Evolutionary conservation across 2,113 vertebrate species (phyloP), one percentile per base, ranked within the genome.

Genomic region (Saimiri boliviensis): DNA sequence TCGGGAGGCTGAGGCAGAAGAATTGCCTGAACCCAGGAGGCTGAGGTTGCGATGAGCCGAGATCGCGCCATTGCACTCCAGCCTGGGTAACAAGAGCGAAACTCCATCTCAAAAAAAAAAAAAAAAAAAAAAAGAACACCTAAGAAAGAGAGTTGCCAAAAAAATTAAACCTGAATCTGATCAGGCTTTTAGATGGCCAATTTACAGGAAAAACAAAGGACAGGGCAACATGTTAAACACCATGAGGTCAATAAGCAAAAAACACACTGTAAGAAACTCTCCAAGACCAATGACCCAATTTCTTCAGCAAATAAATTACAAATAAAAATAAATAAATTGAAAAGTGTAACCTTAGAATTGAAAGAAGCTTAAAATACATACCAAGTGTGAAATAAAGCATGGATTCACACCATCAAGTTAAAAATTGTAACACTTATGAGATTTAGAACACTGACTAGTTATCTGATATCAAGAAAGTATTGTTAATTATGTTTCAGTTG

Each of bases 381-480:
- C 35, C 32, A 74, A 95, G 60, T 85, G 58, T 85, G 58, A 90
- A 96, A 84, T 80, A 58, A 86, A 49, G 25, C n/a, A 4, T 71
- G 20, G n/a, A 35, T 49, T 96, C 19, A 91, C 81, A 93, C 30
- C 90, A 83, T 91, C 20, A 92, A 84, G 19, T 42, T 92, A 63
- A 70, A 89, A 86, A 83, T n/a, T n/a, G 23, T 79, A 82, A 82
- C 63, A 74, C 40, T 93, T 76, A 93, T 63, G 40, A 94, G 88
- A 37, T 85, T 85, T 56, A 91, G 71, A 70, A 91, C 3, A 71
- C 56, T 42, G 35, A 74, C 56, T 73, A 63, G 12, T 58, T 63
- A 93, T n/a, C 35, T 77, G 25, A 68, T 42, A 88, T 20, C 17
- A 74, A 60, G 16, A 49, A 93, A 89, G 13, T 35, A 87, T 20